Conservation (phyloP, 2,113 vertebrate species). For the Lophius piscatorius region DNA sequence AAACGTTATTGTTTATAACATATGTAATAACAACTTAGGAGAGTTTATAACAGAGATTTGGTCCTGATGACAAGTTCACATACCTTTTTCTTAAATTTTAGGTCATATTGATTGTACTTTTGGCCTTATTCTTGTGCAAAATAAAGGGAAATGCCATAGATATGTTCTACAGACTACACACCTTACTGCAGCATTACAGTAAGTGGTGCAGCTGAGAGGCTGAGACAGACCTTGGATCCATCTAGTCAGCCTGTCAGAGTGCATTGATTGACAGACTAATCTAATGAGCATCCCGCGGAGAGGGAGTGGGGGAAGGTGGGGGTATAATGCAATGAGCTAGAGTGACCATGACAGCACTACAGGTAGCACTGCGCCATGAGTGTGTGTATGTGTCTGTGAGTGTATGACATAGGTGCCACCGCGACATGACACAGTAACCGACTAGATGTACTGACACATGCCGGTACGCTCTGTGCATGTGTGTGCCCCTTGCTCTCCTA, state of each 20-base stretch:
- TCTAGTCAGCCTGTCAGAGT: slow-evolving; percentile 20
- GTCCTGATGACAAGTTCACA: too few species aligned
- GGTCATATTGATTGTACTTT: too few species aligned
- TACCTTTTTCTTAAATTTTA: too few species aligned
- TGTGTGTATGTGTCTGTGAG: slow-evolving; percentile 23
- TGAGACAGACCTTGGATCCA: slow-evolving; percentile 14
- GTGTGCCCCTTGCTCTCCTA: slow-evolving; percentile 20
- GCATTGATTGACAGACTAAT: slow-evolving; percentile 18
- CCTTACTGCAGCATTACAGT: too few species aligned
- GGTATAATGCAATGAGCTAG: slow-evolving; percentile 4
- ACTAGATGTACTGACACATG: slow-evolving; percentile 25
- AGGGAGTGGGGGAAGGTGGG: background rate
- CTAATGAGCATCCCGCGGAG: slow-evolving; percentile 38
- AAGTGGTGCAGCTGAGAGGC: too few species aligned
- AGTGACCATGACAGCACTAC: slow-evolving; percentile 22
- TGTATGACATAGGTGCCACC: slow-evolving; percentile 1
- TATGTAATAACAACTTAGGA: too few species aligned
- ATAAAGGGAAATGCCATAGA: too few species aligned
- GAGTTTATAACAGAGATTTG: too few species aligned
- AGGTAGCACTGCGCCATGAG: slow-evolving; percentile 11
- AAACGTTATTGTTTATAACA: too few species aligned
- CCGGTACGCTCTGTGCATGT: background rate
- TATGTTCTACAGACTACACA: background rate
- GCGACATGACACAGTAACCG: slow-evolving; percentile 40
- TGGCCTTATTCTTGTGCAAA: too few species aligned